Percentiles rank a stretch among this genome's conserved stretches.
Conservation (phyloP, 1,140 invertebrate species). For the Diorhabda elongata region DNA sequence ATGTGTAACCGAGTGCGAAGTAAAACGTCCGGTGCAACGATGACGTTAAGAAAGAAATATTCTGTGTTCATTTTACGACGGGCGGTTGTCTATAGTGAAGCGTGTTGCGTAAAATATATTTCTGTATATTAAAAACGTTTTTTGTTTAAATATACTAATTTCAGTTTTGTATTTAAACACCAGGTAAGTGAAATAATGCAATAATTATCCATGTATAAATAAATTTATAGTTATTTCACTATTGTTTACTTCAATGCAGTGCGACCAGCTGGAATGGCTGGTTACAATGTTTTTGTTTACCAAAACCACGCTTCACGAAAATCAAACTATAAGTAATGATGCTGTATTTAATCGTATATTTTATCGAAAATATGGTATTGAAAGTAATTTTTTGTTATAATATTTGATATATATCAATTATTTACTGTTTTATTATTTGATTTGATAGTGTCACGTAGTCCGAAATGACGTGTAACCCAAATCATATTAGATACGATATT, state of each 20-base stretch:
- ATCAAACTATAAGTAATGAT: too few relatives aligned
- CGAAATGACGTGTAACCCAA: slow-evolving; percentile 13
- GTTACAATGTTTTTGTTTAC: slow-evolving; percentile 16
- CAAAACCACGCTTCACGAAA: neutral
- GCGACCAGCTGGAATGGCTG: slow-evolving; percentile 11
- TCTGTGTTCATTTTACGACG: neutral
- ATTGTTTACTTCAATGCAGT: neutral
- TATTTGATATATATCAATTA: too few relatives aligned
- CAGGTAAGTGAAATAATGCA: neutral
- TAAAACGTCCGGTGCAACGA: neutral
- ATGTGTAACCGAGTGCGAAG: neutral
- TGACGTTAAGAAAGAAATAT: slow-evolving; percentile 1
- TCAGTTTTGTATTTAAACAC: neutral
- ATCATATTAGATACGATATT: neutral
- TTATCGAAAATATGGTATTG: too few relatives aligned
- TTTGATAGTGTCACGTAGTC: slow-evolving; percentile 7
- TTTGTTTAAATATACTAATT: slow-evolving; percentile 1
- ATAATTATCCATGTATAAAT: neutral
- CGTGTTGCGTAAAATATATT: slow-evolving; percentile 28
- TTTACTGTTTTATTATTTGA: neutral
- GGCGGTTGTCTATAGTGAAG: slow-evolving; percentile 16
- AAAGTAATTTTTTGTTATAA: too few relatives aligned
- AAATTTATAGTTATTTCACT: neutral
- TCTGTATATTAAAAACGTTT: slow-evolving; percentile 3
- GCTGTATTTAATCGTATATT: too few relatives aligned